phyloP scores from a whole-genome alignment of 2,113 vertebrate species.

The Pteruthius melanotis region DNA sequence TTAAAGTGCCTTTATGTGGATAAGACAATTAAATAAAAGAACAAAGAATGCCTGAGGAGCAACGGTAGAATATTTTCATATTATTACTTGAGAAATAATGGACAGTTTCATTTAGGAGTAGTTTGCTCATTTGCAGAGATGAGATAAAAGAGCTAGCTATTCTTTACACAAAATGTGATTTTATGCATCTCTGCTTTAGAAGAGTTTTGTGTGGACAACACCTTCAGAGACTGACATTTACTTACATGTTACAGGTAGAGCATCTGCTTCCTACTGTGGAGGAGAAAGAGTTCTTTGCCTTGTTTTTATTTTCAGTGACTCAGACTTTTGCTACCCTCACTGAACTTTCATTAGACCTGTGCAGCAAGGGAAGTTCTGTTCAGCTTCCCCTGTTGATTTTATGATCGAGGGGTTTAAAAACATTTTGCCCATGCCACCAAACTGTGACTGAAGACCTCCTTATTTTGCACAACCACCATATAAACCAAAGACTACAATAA shows the following conservation, averaged over 20 bases:
- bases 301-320: not conserved
- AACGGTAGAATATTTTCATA: not conserved
- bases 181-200: not conserved
- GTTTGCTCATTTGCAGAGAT: not conserved
- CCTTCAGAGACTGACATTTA: not conserved
- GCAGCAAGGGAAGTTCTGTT: not conserved
- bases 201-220: not conserved
- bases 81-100: not conserved
- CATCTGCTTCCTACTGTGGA: not conserved
- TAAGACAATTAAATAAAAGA: constrained; percentile 15
- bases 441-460: not conserved
- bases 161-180: not conserved
- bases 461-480: not conserved
- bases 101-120: not conserved
- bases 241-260: not conserved
- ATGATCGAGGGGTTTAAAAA: not conserved
- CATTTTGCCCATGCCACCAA: not conserved
- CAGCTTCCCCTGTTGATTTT: not conserved
- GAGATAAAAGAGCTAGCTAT: not conserved
- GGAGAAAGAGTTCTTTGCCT: not conserved
- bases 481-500: not conserved
- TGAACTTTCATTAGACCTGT: not conserved
- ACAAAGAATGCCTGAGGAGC: not conserved
- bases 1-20: constrained; percentile 1
- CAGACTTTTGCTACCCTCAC: not conserved